phyloP scores from a whole-genome alignment of 2,888 invertebrate genomes.

The Gandaritis pyraliata region DNA sequence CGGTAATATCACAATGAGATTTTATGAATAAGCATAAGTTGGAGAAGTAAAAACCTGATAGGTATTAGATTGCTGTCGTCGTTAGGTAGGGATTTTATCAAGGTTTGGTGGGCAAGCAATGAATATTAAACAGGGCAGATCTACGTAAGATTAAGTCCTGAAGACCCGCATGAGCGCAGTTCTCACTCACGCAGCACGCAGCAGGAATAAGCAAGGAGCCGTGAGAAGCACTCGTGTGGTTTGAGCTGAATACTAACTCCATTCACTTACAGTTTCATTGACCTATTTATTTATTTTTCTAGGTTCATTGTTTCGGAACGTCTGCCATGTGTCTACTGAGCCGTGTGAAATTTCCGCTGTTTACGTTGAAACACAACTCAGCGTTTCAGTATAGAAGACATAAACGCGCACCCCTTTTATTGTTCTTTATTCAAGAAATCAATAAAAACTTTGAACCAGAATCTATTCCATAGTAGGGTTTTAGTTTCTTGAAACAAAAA shows the following conservation, averaged over 20 bases:
- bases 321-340: conserved; percentile 37
- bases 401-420: conserved; percentile 46
- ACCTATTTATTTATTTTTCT: conserved; percentile 59
- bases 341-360: conserved; percentile 35
- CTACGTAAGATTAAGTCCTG: conserved; percentile 36
- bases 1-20: conserved; percentile 33
- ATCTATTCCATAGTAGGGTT: too few species aligned
- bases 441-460: neutral
- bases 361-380: conserved; percentile 22
- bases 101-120: conserved; percentile 23
- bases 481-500: too few species aligned
- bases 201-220: conserved; percentile 67
- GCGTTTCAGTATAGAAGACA: conserved; percentile 48
- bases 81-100: conserved; percentile 10
- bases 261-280: conserved; percentile 75
- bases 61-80: conserved; percentile 10
- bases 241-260: conserved; percentile 72
- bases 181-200: conserved; percentile 73
- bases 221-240: conserved; percentile 74
- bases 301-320: conserved; percentile 44
- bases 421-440: neutral
- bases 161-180: conserved; percentile 55
- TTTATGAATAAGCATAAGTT: conserved; percentile 29
- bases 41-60: conserved; percentile 29
- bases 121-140: conserved; percentile 34